phyloP scores from a whole-genome alignment of 2,113 vertebrate species.

The Craseonycteris thonglongyai region DNA sequence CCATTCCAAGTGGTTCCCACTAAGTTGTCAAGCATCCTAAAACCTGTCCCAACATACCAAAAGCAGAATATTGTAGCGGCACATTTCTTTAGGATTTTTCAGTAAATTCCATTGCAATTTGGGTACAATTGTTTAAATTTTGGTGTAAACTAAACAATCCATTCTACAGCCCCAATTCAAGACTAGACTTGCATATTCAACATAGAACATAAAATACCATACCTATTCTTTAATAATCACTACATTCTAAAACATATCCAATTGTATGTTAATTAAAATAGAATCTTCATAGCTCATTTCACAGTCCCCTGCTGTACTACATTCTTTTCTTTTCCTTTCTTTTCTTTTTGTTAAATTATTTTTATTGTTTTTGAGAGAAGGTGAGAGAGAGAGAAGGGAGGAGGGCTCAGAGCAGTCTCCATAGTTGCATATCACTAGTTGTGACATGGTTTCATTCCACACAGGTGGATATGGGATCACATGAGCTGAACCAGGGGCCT shows the following conservation, averaged over 20 bases:
- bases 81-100: neutral
- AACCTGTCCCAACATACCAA: neutral
- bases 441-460: too few species aligned
- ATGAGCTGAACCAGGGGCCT: too few species aligned
- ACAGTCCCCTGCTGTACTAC: neutral
- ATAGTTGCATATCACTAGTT: too few species aligned
- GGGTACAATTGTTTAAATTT: neutral
- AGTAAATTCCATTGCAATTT: neutral
- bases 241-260: neutral
- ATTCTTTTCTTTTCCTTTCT: neutral
- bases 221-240: neutral
- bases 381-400: too few species aligned
- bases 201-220: neutral
- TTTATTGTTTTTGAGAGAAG: too few species aligned
- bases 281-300: neutral
- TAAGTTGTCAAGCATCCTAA: neutral
- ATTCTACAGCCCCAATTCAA: neutral
- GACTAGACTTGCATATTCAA: neutral
- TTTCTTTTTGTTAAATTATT: too few species aligned
- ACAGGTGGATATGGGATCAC: too few species aligned
- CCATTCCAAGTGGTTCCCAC: neutral
- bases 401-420: too few species aligned
- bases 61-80: neutral
- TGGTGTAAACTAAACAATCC: neutral
- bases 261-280: neutral